Base-by-base conservation (phyloP, 2,113 vertebrate genomes). In the Pangasianodon hypophthalmus region DNA sequence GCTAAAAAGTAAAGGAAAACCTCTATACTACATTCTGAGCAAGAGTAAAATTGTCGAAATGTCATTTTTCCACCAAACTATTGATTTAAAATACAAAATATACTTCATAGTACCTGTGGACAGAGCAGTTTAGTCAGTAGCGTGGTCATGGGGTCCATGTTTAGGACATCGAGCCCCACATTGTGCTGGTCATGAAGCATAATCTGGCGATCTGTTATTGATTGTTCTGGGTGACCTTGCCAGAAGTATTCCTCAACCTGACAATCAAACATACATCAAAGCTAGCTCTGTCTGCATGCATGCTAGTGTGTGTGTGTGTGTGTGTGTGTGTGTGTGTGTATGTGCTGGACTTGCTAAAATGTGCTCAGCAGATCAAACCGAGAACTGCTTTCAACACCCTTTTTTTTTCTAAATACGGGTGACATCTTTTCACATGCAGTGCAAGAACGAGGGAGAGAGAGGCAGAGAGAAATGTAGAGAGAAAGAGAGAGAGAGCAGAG, bases 181-280 rank as follows among this genome's bases (percentile, higher is more conserved):
- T 92, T 94, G 92, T 93, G 0, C 93, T 94, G 92, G 93, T 93
- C 92, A 92, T 89, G 89, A 60, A 91, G 93, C 93, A 93, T 95
- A 94, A 96, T 96, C 95, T 93, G 93, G 37, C 84, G 88, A 95
- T 96, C 93, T 93, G 93, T 90, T 95, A 96, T 95, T 93, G 95
- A 96, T 96, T 94, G 95, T 91, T 94, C 91, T 90, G 92, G 89
- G 60, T 93, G 94, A 95, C 94, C 93, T 96, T 95, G 94, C 95
- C 94, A 95, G 93, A 90, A 94, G 92, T 94, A 94, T 93, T 94
- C 91, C 92, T 93, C 93, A 93, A 94, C 91, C 95, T 91, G 90
- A 94, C 94, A 95, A 95, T 94, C 95, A 95, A 93, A 95, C 90
- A 91, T 91, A 92, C 93, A 95, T 94, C 93, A 95, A 93, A 93